These are phyloP conservation scores for Pterocles gutturalis DNA, from an alignment of 2,113 vertebrate genomes.

Conservation along the genomic window DNA sequence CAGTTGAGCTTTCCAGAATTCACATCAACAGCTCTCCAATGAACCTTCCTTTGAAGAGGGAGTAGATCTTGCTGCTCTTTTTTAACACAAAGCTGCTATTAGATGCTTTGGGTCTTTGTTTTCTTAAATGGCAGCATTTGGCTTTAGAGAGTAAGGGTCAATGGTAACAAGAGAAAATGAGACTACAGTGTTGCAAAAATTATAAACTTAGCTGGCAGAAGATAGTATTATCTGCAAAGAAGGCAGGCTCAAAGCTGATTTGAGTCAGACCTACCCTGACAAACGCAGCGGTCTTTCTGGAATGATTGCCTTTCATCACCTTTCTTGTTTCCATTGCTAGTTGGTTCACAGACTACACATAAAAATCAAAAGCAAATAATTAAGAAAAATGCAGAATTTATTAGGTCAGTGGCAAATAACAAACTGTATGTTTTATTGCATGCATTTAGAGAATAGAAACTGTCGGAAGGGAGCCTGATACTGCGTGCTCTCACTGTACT, in stretches of 20 bases:
- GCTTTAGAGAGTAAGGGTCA: neutral
- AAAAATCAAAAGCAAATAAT: neutral
- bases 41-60: neutral
- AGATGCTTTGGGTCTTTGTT: neutral
- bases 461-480: neutral
- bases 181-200: neutral
- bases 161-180: neutral
- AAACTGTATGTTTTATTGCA: neutral
- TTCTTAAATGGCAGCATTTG: neutral
- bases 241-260: neutral
- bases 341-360: slow-evolving; percentile 89
- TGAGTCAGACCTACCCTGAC: slow-evolving; percentile 86
- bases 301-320: slow-evolving; percentile 95
- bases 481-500: neutral
- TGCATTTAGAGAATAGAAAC: neutral
- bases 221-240: neutral
- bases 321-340: slow-evolving; percentile 95
- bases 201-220: neutral
- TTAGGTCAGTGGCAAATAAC: neutral
- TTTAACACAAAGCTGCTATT: neutral
- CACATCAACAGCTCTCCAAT: neutral
- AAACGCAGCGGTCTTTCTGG: slow-evolving; percentile 94
- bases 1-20: neutral
- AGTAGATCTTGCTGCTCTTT: neutral
- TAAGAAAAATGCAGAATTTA: neutral